These are phyloP conservation scores for Schlechtendalia chinensis DNA, from an alignment of 1,140 invertebrate species.

Conservation along the genomic window DNA sequence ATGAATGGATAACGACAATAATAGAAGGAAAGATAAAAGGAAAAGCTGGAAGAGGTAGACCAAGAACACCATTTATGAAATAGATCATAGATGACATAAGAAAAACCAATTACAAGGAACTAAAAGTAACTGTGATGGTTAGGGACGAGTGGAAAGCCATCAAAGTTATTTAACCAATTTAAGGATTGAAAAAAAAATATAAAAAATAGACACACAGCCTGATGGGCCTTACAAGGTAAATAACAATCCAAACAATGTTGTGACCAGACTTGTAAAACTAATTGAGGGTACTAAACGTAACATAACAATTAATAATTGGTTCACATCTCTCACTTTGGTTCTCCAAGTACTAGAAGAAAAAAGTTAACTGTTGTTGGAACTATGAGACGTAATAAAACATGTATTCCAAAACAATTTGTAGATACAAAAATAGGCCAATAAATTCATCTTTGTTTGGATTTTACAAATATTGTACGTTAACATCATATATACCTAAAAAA, in stretches of 20 bases:
- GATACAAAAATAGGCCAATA: conserved; percentile 38
- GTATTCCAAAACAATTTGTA: conserved; percentile 49
- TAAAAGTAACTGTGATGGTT: no score
- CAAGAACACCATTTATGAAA: no score
- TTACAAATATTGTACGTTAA: conserved; percentile 38
- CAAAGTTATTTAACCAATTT: no score
- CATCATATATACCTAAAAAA: conserved; percentile 51
- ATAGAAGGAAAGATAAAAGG: no score
- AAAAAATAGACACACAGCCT: conserved; percentile 54
- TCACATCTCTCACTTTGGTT: conserved; percentile 52
- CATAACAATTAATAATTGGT: conserved; percentile 51
- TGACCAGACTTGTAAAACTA: conserved; percentile 51
- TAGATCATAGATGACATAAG: no score
- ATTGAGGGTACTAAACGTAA: conserved; percentile 53
- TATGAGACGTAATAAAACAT: conserved; percentile 51
- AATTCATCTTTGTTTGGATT: conserved; percentile 45
- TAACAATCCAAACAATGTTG: not conserved
- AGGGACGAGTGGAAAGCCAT: no score
- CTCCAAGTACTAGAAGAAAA: conserved; percentile 53
- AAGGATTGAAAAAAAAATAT: no score
- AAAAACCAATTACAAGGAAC: no score
- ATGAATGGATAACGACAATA: no score
- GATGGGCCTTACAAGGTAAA: conserved; percentile 51
- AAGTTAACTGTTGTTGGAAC: conserved; percentile 54
- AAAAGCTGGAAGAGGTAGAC: no score